Evolutionary conservation across 2,888 invertebrate species (phyloP), one percentile per base, ranked within the genome.

Genomic region (Megamerina dolium): DNA sequence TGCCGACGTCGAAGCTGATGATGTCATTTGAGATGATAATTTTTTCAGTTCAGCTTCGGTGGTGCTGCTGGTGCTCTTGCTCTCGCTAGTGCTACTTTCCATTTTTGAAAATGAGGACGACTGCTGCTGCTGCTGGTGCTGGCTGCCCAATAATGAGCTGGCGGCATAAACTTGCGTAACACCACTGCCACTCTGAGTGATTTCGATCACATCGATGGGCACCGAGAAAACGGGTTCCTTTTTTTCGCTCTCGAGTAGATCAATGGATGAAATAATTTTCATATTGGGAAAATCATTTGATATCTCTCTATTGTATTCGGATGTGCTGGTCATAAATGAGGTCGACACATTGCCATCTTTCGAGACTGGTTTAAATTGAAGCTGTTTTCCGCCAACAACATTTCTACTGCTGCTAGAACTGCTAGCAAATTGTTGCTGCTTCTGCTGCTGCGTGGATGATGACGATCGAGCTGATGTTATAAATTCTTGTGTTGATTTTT

Each of bases 221-320:
- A 65, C 66, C 27, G 65, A 65, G 43, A 65, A 63, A 20, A 64
- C 58, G 47, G 66, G 64, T 52, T 64, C 65, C 45, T 60, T 59
- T 43, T 58, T 61, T 33, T 61, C 62, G 46, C 61, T 61, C 48
- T 65, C 66, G 16, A 64, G 52, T 51, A 65, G 53, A 63, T 65
- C 66, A 32, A 65, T 55, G 17, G 65, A 66, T 3, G 65, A 56
- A 43, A 65, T 65, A 36, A 65, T 61, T 52, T 61, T 56, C 12
- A 58, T 58, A 37, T 60, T 59, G 30, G 60, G 51, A 43, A 55
- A 62, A 48, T 61, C 63, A 48, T 55, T 54, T 23, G 57, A 57
- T 45, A 40, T 38, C 43, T 50, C 34, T 31, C 48, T 32, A 30
- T 46, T 46, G 31, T 48, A 46, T 18, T 51, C 43, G n/a, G 51